A percentile compares a stretch with the other conserved stretches of the same genome.
phyloP scores from a whole-genome alignment of 2,797 vertebrate genomes.

The Telmatherina bonti region DNA sequence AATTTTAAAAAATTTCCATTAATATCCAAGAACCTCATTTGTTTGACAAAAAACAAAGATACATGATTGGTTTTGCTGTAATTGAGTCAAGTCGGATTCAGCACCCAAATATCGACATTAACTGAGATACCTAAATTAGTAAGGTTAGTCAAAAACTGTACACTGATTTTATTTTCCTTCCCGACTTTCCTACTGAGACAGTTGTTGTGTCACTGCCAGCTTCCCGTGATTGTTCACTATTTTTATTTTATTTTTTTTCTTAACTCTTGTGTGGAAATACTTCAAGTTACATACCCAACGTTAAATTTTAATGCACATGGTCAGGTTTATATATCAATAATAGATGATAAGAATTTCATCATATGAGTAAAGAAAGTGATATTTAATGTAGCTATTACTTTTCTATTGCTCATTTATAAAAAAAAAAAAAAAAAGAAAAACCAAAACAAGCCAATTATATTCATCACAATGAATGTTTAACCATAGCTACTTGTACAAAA shows the following conservation, averaged over 20 bases:
- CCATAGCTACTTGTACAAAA: neutral
- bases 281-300: too few relatives aligned
- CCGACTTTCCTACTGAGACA: too few relatives aligned
- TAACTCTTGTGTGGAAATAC: too few relatives aligned
- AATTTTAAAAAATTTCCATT: constrained; percentile 6
- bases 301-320: too few relatives aligned
- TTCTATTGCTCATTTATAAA: constrained; percentile 27
- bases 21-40: constrained; percentile 23
- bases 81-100: constrained; percentile 49
- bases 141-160: too few relatives aligned
- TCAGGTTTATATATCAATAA: too few relatives aligned
- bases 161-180: too few relatives aligned
- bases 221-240: too few relatives aligned
- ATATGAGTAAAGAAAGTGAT: constrained; percentile 36
- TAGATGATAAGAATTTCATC: too few relatives aligned
- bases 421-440: too few relatives aligned
- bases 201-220: too few relatives aligned
- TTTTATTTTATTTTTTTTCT: too few relatives aligned
- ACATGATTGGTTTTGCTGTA: constrained; percentile 44
- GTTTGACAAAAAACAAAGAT: constrained; percentile 51
- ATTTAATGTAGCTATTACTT: neutral
- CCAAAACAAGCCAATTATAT: constrained; percentile 27
- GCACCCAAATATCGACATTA: constrained; percentile 23
- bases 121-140: constrained; percentile 20
- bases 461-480: constrained; percentile 4